Conservation (phyloP, 2,797 vertebrate genomes). For the Australoheros facetus region DNA sequence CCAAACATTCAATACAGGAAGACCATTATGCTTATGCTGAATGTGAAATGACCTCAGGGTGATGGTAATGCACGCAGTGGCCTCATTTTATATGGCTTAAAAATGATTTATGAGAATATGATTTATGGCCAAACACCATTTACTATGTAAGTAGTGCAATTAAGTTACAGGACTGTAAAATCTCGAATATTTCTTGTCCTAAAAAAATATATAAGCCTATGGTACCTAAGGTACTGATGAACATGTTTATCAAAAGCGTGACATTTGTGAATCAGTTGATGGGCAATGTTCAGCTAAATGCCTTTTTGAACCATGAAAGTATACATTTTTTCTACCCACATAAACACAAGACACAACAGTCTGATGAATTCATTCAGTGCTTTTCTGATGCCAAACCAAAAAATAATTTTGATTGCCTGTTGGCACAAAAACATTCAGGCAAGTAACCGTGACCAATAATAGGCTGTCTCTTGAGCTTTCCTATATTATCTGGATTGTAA, state of each 20-base stretch:
- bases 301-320: not conserved
- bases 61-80: slow-evolving; percentile 35
- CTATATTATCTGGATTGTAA: slow-evolving; percentile 55
- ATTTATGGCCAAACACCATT: slow-evolving; percentile 43
- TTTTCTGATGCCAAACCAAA: slow-evolving; percentile 14
- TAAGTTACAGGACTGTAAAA: not conserved
- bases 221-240: not conserved
- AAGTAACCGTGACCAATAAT: slow-evolving; percentile 16
- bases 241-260: not conserved
- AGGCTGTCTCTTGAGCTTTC: slow-evolving; percentile 2
- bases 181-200: not conserved
- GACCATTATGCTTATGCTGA: slow-evolving; percentile 42
- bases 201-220: not conserved
- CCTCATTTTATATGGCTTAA: slow-evolving; percentile 40
- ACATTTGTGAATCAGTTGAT: not conserved
- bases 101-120: slow-evolving; percentile 48
- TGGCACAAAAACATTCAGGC: slow-evolving; percentile 17
- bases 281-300: not conserved
- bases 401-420: not conserved
- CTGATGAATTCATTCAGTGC: not conserved
- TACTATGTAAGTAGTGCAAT: slow-evolving; percentile 8
- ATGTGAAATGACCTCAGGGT: slow-evolving; percentile 32
- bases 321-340: not conserved
- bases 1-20: slow-evolving; percentile 46
- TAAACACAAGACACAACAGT: not conserved